phyloP scores from a whole-genome alignment of 2,888 invertebrate species.

The Troides oblongomaculatus region DNA sequence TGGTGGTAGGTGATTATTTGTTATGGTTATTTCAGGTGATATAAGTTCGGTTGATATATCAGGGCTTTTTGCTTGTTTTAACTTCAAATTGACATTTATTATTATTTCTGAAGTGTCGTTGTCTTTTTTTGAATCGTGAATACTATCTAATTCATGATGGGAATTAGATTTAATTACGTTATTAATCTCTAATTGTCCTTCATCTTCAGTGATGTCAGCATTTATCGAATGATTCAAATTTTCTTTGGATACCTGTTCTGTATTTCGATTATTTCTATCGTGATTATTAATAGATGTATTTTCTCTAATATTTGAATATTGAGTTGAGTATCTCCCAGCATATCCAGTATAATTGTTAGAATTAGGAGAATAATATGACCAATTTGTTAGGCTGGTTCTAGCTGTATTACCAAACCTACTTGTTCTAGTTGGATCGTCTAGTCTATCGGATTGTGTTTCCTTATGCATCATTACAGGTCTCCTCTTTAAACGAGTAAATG shows the following conservation, averaged over 20 bases:
- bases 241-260: slow-evolving; percentile 58
- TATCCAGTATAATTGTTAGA: slow-evolving; percentile 66
- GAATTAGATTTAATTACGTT: slow-evolving; percentile 39
- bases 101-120: slow-evolving; percentile 68
- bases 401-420: slow-evolving; percentile 81
- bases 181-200: slow-evolving; percentile 39
- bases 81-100: slow-evolving; percentile 71
- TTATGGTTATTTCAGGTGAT: slow-evolving; percentile 67
- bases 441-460: slow-evolving; percentile 86
- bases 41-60: slow-evolving; percentile 53
- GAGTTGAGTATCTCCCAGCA: slow-evolving; percentile 72
- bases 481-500: slow-evolving; percentile 80
- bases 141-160: slow-evolving; percentile 43
- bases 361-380: slow-evolving; percentile 81
- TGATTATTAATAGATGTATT: slow-evolving; percentile 45
- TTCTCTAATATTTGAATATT: slow-evolving; percentile 65
- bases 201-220: slow-evolving; percentile 47
- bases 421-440: slow-evolving; percentile 84
- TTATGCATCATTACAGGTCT: slow-evolving; percentile 82
- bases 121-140: slow-evolving; percentile 62
- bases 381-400: slow-evolving; percentile 81
- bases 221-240: slow-evolving; percentile 41
- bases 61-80: slow-evolving; percentile 63
- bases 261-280: slow-evolving; percentile 64
- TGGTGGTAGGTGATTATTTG: slow-evolving; percentile 72